Base-by-base conservation (phyloP, 2,888 invertebrate species). In the Stegana nigrithorax region DNA sequence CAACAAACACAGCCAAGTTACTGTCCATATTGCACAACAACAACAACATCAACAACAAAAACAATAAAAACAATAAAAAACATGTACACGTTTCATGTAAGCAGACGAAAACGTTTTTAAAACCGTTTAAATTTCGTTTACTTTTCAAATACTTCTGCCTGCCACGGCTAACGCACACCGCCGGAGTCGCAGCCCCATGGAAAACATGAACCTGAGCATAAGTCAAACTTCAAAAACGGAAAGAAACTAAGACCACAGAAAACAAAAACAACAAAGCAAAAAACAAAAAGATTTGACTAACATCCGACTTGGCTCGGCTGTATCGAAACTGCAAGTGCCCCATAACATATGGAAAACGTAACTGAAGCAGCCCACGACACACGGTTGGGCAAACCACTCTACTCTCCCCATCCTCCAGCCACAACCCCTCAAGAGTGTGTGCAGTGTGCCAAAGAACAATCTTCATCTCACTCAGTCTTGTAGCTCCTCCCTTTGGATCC, bases 71-170 rank as follows among this genome's bases (percentile, higher is more conserved):
- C 8, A 29, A 29, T 32, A 32, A 12, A 32, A 32, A 5, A 17
- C 44, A 44, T 19, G 6, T 5, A 2, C 17, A 44, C 23, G 23
- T 12, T 23, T 32, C 2, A 32, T 32, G 10, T 10, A 47, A 1
- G n/a, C 47, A 47, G 12, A 47, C 21, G 23, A 69, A 75, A 70
- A 62, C 77, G 63, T 69, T 75, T 77, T n/a, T n/a, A n/a, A 68
- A 75, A 71, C 72, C 72, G 75, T 75, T 75, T 75, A 77, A 75
- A 77, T 75, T 77, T 75, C 75, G 73, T 75, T 75, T 75, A 67
- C 72, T 75, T 67, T 69, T 67, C 66, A 67, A 73, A 73, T 47
- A 23, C n/a, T 14, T 50, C 26, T 50, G 26, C n/a, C n/a, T n/a
- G n/a, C 12, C 26, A 23, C 17, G 25, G 32, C 27, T 26, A 32